Conservation (phyloP, 2,888 invertebrate species). For the Chrysolina haemoptera region DNA sequence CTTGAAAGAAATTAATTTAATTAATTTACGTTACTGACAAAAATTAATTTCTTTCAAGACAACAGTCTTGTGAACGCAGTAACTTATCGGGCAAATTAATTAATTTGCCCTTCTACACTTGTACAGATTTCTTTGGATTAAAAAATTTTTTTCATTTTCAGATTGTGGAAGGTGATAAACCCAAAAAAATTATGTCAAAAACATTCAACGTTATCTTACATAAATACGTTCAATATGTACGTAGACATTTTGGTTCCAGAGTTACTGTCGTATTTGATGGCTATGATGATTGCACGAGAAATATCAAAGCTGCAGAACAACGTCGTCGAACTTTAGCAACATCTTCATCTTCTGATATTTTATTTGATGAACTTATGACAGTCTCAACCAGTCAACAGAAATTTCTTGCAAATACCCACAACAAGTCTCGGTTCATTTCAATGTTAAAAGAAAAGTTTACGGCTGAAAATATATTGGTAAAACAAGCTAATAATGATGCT, state of each 20-base stretch:
- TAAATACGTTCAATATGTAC: constrained; percentile 40
- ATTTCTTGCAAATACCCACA: constrained; percentile 27
- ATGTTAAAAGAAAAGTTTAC: constrained; percentile 17
- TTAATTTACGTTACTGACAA: no score
- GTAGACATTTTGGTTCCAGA: constrained; percentile 52
- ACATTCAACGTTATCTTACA: no score
- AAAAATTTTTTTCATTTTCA: no score
- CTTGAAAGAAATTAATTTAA: no score
- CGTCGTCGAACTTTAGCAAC: constrained; percentile 28
- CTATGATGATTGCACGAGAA: constrained; percentile 12
- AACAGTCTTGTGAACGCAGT: no score
- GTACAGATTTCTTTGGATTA: no score
- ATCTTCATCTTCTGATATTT: constrained; percentile 31
- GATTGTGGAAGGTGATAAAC: no score
- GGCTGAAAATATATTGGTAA: neutral
- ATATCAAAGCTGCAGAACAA: constrained; percentile 18
- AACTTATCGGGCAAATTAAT: no score
- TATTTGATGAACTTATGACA: constrained; percentile 31
- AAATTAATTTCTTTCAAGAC: no score
- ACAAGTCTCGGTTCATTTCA: constrained; percentile 14
- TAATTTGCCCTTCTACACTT: no score
- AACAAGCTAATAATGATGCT: constrained; percentile 8
- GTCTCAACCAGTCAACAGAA: constrained; percentile 29
- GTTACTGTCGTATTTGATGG: constrained; percentile 21
- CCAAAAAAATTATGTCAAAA: no score